Evolutionary conservation across 2,113 vertebrate species (phyloP), one percentile per base, ranked within the genome.

Genomic region (Stegostoma tigrinum): DNA sequence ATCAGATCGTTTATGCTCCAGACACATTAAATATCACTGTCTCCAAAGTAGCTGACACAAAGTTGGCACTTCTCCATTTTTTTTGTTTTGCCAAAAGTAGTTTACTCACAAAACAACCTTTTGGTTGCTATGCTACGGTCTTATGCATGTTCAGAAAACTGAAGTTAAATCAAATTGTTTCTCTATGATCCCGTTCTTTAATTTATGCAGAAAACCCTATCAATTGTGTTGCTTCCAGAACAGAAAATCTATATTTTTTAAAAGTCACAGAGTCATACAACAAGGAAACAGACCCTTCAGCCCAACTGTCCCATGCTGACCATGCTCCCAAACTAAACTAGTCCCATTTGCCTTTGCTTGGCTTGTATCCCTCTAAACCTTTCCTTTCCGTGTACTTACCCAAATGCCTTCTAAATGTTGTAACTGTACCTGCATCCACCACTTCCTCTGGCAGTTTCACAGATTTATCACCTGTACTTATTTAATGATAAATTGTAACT

Each of bases 1-100:
- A 75, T 95, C 94, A 72, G 67, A 95, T 95, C 75, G 52, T 75
- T 72, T 95, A 23, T 14, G 67, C 45, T 95, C 94, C 94, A 95
- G 94, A 75, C 94, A 95, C 23, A 72, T 42, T 72, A 95, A 95
- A 95, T 95, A 95, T 42, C 68, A 48, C 38, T 75, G 94, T 95
- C 94, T 48, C 67, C 27, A 12, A 72, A 95, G 94, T 95, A 24
- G 34, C 68, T 72, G 94, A 72, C 67, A 42, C 64, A 38, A 17
- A 94, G 66, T 14, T 94, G 91, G 93, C 93, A 30, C 8, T 6
- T 27, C 8, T 23, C 66, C 38, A 48, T 38, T 68, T 91, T 45
- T 38, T 42, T 70, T 94, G 93, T 94, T 70, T 94, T 38, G 23
- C 66, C 93, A 70, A n/a, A 93, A 66, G 64, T 67, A 23, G n/a